phyloP scores from a whole-genome alignment of 2,113 vertebrate genomes.

The Ophiodon elongatus region DNA sequence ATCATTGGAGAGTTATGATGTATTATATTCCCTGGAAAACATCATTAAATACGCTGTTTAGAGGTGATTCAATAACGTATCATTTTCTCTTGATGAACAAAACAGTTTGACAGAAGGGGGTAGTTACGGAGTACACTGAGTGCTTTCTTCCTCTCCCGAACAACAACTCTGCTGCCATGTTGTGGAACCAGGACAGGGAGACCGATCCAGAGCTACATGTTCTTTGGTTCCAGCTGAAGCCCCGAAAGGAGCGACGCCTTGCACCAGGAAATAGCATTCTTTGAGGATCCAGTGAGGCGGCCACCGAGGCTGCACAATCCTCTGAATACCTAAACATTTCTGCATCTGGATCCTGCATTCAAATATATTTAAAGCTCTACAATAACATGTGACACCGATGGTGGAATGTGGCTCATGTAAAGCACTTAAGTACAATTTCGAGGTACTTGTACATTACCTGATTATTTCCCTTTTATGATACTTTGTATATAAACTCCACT shows the following conservation, averaged over 20 bases:
- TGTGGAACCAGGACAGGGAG: constrained; percentile 37
- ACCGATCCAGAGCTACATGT: constrained; percentile 36
- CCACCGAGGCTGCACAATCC: constrained; percentile 4
- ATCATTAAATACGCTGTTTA: constrained; percentile 67
- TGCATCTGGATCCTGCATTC: background rate
- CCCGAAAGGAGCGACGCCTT: constrained; percentile 22
- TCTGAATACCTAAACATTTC: background rate
- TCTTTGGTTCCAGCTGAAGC: constrained; percentile 49
- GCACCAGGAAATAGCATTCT: constrained; percentile 36
- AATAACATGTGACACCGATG: background rate
- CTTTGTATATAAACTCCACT: background rate
- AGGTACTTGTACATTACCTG: background rate
- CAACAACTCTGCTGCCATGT: constrained; percentile 52
- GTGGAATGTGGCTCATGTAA: background rate
- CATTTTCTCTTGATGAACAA: constrained; percentile 72
- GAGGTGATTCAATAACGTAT: constrained; percentile 77
- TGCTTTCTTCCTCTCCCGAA: constrained; percentile 45
- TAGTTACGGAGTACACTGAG: constrained; percentile 31
- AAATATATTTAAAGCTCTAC: background rate
- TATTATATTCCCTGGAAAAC: constrained; percentile 75
- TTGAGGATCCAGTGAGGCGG: constrained; percentile 6
- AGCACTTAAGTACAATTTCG: too few species aligned
- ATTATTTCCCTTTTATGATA: background rate
- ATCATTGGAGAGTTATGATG: constrained; percentile 73
- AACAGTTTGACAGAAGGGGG: constrained; percentile 43